Percentiles rank a stretch among this genome's conserved stretches.
Conservation (phyloP, 2,888 invertebrate species). For the Hemicrepidius hirtus region DNA sequence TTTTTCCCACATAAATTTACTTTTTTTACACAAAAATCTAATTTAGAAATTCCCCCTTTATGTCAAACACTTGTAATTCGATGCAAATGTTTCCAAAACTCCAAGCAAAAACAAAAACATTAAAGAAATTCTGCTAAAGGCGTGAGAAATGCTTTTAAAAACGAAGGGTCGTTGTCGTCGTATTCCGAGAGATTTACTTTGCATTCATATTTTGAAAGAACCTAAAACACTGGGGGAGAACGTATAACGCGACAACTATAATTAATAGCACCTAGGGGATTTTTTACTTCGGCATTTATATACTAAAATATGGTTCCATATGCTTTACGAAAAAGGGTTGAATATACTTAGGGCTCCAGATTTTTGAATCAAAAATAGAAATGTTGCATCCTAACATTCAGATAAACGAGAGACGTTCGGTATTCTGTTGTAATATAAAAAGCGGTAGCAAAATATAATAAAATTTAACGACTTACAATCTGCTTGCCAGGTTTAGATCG, state of each 20-base stretch:
- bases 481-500: not conserved
- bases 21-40: conserved; percentile 17
- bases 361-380: conserved; percentile 40
- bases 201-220: conserved; percentile 34
- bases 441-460: conserved; percentile 26
- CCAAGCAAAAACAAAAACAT: conserved; percentile 51
- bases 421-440: conserved; percentile 7
- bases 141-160: conserved; percentile 42
- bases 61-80: conserved; percentile 53
- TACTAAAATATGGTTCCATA: conserved; percentile 46
- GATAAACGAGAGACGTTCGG: too few relatives aligned
- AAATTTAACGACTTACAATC: conserved; percentile 9
- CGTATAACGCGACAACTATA: conserved; percentile 40
- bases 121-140: conserved; percentile 40
- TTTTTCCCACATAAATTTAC: conserved; percentile 45
- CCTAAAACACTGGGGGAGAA: conserved; percentile 39
- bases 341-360: not conserved
- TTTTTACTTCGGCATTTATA: conserved; percentile 38
- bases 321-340: conserved; percentile 36
- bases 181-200: conserved; percentile 33
- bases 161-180: conserved; percentile 6
- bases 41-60: conserved; percentile 41
- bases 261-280: conserved; percentile 47
- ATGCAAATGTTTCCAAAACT: conserved; percentile 54
- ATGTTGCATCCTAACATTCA: conserved; percentile 1